Percentiles rank a stretch among this genome's conserved stretches.
phyloP scores from a whole-genome alignment of 2,888 invertebrate species.

The Mesodorylaimus sp. region DNA sequence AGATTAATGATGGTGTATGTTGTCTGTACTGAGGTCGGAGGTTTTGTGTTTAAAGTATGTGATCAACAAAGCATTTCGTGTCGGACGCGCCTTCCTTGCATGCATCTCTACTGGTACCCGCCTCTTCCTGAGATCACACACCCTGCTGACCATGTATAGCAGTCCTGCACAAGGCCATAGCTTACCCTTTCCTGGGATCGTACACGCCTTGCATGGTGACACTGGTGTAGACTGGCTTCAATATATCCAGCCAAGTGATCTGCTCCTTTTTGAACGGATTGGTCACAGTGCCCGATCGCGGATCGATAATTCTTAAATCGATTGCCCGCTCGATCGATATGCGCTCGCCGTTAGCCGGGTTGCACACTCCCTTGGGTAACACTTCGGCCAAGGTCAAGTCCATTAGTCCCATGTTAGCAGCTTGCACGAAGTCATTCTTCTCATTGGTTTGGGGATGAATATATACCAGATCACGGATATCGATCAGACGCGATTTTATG shows the following conservation, averaged over 20 bases:
- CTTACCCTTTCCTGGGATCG: constrained; percentile 10
- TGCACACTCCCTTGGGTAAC: constrained; percentile 5
- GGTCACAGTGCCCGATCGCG: constrained; percentile 55
- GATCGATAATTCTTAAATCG: constrained; percentile 58
- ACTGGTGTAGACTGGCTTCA: constrained; percentile 9
- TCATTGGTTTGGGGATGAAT: constrained; percentile 3
- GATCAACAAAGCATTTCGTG: no score
- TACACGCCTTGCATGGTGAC: constrained; percentile 7
- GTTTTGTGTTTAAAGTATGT: no score
- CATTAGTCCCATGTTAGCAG: constrained; percentile 8
- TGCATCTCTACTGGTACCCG: no score
- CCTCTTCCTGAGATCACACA: no score
- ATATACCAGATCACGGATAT: constrained; percentile 27
- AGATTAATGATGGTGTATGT: no score
- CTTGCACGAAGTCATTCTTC: not conserved
- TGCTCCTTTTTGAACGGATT: constrained; percentile 50
- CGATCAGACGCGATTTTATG: constrained; percentile 54
- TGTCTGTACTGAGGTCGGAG: no score
- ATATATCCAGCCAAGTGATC: constrained; percentile 7
- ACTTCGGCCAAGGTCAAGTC: constrained; percentile 9
- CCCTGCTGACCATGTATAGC: constrained; percentile 57
- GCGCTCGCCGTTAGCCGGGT: constrained; percentile 8
- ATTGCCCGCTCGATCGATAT: constrained; percentile 37
- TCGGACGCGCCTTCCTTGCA: no score
- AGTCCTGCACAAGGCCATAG: constrained; percentile 37